Base-by-base conservation (phyloP, 2,113 vertebrate genomes). In the Steatornis caripensis region DNA sequence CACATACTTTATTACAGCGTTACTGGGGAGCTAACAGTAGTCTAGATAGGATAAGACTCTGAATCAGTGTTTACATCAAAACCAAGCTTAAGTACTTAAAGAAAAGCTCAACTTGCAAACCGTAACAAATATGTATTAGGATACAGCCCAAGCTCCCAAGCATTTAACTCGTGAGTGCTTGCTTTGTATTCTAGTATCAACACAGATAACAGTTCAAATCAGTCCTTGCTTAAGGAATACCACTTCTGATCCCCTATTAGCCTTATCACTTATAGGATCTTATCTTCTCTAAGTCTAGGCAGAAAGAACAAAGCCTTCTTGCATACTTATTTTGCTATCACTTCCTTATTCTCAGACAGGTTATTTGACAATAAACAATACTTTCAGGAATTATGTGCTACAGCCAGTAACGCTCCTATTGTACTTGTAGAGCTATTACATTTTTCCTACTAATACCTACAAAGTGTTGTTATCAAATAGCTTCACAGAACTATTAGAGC, bases 241-340 rank as follows among this genome's bases (percentile, higher is more conserved):
- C 2, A 9, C 23, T 62, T 55, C 41, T 24, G 43, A 19, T 55
- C 15, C 32, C 15, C 10, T 29, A 0, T 3, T 19, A 74, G 32
- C 11, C 55, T 45, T 12, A 5, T 6, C 3, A 3, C 9, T 51
- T 4, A 1, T 0, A 0, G n/a, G 4, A 12, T 34, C 32, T 10
- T n/a, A 4, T 6, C 20, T 5, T 70, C 20, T 68, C 34, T 45
- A 72, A 45, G 6, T 1, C 12, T 29, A 37, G 15, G 5, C 4
- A 54, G 19, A 37, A 2, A 34, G 1, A 32, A 11, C 37, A 77
- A 32, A 66, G 4, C 4, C 6, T 19, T 78, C n/a, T 23, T 48
- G 0, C 10, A 29, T 12, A 1, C 10, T 8, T 55, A 3, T 20
- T 85, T 69, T 48, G 5, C 8, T 37, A 2, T 61, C 3, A 4